Percentiles rank a stretch among this genome's conserved stretches.
phyloP scores from a whole-genome alignment of 1,140 invertebrate genomes.

The Drosophila fuyamai region DNA sequence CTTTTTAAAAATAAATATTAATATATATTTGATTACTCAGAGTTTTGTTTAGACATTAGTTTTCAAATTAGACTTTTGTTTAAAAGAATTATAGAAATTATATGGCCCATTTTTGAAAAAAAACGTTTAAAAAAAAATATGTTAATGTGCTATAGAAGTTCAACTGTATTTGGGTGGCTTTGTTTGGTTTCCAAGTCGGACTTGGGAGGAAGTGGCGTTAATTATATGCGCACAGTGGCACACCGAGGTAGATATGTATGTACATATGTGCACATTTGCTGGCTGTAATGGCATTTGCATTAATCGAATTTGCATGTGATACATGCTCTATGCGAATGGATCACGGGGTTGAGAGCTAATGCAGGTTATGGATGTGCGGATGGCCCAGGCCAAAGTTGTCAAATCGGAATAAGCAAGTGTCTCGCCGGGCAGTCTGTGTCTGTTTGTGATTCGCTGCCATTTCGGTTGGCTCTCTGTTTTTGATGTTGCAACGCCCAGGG shows the following conservation, averaged over 20 bases:
- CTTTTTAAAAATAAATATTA: too few species aligned
- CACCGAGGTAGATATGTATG: conserved; percentile 3
- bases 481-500: conserved; percentile 20
- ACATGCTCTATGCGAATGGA: conserved; percentile 15
- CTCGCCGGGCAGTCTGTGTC: conserved; percentile 18
- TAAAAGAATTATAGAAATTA: too few species aligned
- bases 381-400: neutral
- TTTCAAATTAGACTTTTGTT: too few species aligned
- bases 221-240: conserved; percentile 46
- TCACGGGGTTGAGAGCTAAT: neutral
- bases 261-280: conserved; percentile 27
- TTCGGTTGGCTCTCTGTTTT: conserved; percentile 4
- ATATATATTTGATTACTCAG: too few species aligned
- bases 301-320: conserved; percentile 58
- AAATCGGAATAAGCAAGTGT: conserved; percentile 8
- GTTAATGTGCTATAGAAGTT: neutral
- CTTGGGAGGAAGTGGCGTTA: conserved; percentile 57
- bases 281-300: conserved; percentile 51
- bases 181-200: conserved; percentile 24
- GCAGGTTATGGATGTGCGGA: conserved; percentile 3
- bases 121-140: too few species aligned
- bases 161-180: neutral
- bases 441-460: conserved; percentile 11
- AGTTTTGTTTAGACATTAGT: too few species aligned
- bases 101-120: too few species aligned